A percentile compares a stretch with the other conserved stretches of the same genome.
phyloP scores from a whole-genome alignment of 2,797 vertebrate genomes.

The Paedocypris micromegethes region DNA sequence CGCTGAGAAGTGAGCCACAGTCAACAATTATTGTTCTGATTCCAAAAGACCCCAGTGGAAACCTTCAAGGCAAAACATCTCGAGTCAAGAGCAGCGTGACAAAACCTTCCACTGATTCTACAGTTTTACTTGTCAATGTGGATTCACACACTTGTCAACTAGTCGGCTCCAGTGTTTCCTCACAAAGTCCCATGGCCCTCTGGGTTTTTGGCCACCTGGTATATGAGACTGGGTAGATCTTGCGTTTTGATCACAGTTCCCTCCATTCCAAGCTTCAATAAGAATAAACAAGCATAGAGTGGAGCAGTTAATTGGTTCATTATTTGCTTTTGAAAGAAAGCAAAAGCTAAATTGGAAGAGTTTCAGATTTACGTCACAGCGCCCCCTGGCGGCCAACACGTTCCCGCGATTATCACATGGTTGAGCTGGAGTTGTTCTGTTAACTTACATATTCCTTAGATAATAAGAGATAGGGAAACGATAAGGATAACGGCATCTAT shows the following conservation, averaged over 20 bases:
- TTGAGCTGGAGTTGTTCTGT: too few species aligned
- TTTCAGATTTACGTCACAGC: too few species aligned
- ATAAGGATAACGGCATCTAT: too few species aligned
- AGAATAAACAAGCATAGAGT: slow-evolving; percentile 51
- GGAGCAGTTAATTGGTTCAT: neutral
- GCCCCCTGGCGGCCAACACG: too few species aligned
- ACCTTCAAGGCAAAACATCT: slow-evolving; percentile 51
- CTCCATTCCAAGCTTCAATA: slow-evolving; percentile 66
- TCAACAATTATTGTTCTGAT: slow-evolving; percentile 66
- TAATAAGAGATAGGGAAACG: too few species aligned
- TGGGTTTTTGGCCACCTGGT: slow-evolving; percentile 64
- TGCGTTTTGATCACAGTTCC: slow-evolving; percentile 70
- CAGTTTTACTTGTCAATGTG: too few species aligned
- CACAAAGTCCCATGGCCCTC: slow-evolving; percentile 72
- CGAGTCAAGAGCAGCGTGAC: too few species aligned
- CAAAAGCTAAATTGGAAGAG: too few species aligned
- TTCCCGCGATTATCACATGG: too few species aligned
- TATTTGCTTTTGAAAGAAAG: too few species aligned
- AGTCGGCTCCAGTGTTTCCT: slow-evolving; percentile 71
- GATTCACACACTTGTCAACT: slow-evolving; percentile 67
- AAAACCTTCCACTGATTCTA: too few species aligned
- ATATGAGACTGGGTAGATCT: slow-evolving; percentile 64
- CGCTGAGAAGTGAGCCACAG: slow-evolving; percentile 68
- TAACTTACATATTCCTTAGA: too few species aligned
- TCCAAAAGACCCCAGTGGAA: slow-evolving; percentile 69